These are phyloP conservation scores for Phalloptychus januarius DNA, from an alignment of 2,797 vertebrate genomes.

Conservation along the genomic window DNA sequence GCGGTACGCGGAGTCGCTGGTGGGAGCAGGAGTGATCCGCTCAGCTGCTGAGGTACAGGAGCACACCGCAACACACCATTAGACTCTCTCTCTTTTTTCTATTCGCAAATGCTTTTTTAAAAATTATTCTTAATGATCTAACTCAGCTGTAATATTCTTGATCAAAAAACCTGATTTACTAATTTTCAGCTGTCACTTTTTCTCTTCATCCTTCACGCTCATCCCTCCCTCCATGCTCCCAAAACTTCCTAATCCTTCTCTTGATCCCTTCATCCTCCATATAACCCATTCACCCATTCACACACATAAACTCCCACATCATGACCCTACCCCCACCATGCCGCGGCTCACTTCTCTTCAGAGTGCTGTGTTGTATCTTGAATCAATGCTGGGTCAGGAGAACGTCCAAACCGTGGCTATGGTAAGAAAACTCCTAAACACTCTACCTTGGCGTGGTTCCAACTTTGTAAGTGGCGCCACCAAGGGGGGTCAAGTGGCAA, in stretches of 20 bases:
- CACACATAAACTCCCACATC: conserved; percentile 31
- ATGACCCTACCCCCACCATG: conserved; percentile 29
- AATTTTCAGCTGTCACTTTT: conserved; percentile 49
- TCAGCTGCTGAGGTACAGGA: conserved; percentile 72
- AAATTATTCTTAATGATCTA: conserved; percentile 41
- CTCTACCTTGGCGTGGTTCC: conserved; percentile 11
- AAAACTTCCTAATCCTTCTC: conserved; percentile 64
- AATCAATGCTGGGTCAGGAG: conserved; percentile 80
- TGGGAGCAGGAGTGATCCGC: conserved; percentile 72
- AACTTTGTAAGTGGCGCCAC: not conserved
- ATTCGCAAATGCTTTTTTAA: not conserved
- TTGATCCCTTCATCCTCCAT: conserved; percentile 60
- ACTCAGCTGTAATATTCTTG: conserved; percentile 39
- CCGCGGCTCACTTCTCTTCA: conserved; percentile 53
- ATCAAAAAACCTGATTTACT: conserved; percentile 49
- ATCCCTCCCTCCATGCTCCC: conserved; percentile 39
- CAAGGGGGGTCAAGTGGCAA: not conserved
- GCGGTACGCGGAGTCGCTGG: conserved; percentile 69
- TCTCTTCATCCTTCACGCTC: conserved; percentile 47
- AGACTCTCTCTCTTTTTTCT: not conserved
- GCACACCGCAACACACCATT: not conserved
- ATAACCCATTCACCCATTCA: conserved; percentile 3
- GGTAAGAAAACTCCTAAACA: conserved; percentile 74
- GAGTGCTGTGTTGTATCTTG: conserved; percentile 80
- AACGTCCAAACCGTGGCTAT: conserved; percentile 75